phyloP scores from a whole-genome alignment of 1,140 invertebrate genomes.

The Prorops nasuta region DNA sequence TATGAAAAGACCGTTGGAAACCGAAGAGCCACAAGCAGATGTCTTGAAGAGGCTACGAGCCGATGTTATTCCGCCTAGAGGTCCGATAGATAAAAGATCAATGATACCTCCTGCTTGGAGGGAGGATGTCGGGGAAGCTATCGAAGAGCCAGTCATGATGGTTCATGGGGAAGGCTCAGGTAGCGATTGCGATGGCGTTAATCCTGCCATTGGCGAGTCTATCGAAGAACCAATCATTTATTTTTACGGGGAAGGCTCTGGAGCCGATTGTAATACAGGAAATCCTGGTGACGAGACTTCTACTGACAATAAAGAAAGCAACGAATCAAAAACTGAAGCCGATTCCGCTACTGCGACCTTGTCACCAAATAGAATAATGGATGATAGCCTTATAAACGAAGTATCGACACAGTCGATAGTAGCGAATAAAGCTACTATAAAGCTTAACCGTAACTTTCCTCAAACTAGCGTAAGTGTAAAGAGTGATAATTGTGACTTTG shows the following conservation, averaged over 20 bases:
- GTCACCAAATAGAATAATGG: slow-evolving; percentile 39
- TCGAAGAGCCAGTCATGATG: slow-evolving; percentile 74
- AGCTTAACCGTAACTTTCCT: slow-evolving; percentile 29
- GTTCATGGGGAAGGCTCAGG: slow-evolving; percentile 74
- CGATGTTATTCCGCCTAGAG: slow-evolving; percentile 42
- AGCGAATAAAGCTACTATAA: slow-evolving; percentile 22
- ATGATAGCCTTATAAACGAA: slow-evolving; percentile 45
- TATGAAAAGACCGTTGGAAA: slow-evolving; percentile 45
- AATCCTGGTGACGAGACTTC: slow-evolving; percentile 56
- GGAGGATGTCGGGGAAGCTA: slow-evolving; percentile 62
- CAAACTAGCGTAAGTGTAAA: slow-evolving; percentile 25
- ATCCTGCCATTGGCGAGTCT: slow-evolving; percentile 61
- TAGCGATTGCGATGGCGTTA: slow-evolving; percentile 65
- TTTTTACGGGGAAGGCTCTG: slow-evolving; percentile 70
- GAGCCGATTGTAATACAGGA: slow-evolving; percentile 69
- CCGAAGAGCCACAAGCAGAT: slow-evolving; percentile 30
- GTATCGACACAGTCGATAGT: slow-evolving; percentile 26
- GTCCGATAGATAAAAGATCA: slow-evolving; percentile 38
- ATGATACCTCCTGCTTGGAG: slow-evolving; percentile 36
- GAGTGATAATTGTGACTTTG: slow-evolving; percentile 33
- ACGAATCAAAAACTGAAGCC: slow-evolving; percentile 40
- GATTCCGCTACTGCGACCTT: slow-evolving; percentile 25
- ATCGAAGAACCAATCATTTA: slow-evolving; percentile 72
- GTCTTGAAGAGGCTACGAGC: slow-evolving; percentile 43
- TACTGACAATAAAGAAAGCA: slow-evolving; percentile 39